phyloP scores from a whole-genome alignment of 2,888 invertebrate genomes.

The Lamellibrachia columna region DNA sequence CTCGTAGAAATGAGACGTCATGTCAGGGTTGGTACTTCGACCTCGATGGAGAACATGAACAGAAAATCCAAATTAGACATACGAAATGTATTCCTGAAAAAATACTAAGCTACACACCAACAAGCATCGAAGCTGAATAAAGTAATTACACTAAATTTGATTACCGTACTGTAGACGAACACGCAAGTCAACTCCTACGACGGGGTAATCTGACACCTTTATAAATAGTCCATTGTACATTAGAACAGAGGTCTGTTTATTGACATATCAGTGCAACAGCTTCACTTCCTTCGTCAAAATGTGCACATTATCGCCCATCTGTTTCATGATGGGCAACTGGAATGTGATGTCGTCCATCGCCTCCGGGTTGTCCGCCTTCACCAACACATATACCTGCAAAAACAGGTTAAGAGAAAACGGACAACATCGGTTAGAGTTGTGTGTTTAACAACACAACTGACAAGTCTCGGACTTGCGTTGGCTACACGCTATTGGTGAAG shows the following conservation, averaged over 20 bases:
- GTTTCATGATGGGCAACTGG: slow-evolving; percentile 24
- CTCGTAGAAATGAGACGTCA: too few species aligned
- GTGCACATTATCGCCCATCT: slow-evolving; percentile 27
- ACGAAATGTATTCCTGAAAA: too few species aligned
- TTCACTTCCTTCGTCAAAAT: slow-evolving; percentile 17
- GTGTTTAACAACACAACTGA: not conserved
- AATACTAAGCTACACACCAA: too few species aligned
- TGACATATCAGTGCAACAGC: not conserved
- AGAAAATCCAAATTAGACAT: too few species aligned
- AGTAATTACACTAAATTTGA: too few species aligned
- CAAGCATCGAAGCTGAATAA: too few species aligned
- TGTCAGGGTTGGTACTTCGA: too few species aligned
- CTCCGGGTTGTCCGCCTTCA: slow-evolving; percentile 21
- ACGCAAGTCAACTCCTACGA: not conserved
- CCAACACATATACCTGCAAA: slow-evolving; percentile 25
- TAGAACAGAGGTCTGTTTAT: not conserved
- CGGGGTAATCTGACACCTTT: not conserved
- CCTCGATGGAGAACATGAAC: too few species aligned
- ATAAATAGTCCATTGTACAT: not conserved
- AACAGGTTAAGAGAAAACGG: not conserved
- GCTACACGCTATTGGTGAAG: not conserved
- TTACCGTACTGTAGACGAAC: not conserved
- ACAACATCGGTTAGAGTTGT: not conserved
- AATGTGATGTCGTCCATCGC: slow-evolving; percentile 29
- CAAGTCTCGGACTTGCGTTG: not conserved